Conservation (phyloP, 2,113 vertebrate genomes). For the Callocephalon fimbriatum region DNA sequence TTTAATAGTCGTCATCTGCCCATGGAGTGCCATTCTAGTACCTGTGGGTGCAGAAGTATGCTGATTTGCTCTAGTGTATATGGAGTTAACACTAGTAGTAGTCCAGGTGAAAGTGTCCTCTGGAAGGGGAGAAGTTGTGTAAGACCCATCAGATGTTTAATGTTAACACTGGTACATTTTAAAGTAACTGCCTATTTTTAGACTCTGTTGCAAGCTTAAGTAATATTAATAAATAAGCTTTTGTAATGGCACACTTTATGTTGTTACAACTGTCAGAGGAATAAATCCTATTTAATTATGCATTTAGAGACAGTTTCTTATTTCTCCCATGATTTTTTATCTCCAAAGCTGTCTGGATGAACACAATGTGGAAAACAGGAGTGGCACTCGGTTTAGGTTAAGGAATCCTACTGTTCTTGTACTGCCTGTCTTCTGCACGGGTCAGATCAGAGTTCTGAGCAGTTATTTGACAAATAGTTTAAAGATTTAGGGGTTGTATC, state of each 20-base stretch:
- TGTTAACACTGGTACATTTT: background rate
- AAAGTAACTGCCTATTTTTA: background rate
- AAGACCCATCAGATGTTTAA: background rate
- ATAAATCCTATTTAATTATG: background rate
- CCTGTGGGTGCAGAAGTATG: fast-evolving
- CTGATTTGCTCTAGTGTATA: background rate
- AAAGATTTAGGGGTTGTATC: background rate
- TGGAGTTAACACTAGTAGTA: background rate
- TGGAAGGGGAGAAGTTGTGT: background rate
- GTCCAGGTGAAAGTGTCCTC: background rate
- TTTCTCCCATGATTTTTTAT: background rate
- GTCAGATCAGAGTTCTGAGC: background rate
- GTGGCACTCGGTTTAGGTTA: background rate
- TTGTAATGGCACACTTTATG: background rate
- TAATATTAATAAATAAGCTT: background rate
- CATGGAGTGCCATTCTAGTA: background rate
- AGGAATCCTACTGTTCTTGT: background rate
- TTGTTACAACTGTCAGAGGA: background rate
- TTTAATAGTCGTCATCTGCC: background rate
- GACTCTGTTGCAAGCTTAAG: background rate
- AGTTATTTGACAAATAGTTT: background rate
- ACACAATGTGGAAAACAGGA: background rate
- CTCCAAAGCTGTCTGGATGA: background rate
- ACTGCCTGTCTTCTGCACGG: background rate
- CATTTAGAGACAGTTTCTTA: background rate